Conservation (phyloP, 1,140 invertebrate genomes). For the Micrasema longulum region DNA sequence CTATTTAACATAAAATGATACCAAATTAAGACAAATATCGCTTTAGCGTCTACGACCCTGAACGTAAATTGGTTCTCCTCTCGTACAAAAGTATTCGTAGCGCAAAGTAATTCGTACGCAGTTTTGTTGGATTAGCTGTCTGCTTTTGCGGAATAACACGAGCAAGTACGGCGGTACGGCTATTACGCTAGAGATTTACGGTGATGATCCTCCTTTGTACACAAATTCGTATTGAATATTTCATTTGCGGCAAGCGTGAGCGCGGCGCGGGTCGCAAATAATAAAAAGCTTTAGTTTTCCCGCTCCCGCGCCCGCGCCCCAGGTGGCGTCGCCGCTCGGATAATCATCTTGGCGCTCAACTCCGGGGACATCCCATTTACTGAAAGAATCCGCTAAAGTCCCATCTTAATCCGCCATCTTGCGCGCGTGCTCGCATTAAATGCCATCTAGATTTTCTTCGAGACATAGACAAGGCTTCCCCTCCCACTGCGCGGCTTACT, state of each 20-base stretch:
- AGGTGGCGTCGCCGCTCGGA: slow-evolving; percentile 51
- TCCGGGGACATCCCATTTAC: slow-evolving; percentile 54
- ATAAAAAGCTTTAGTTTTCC: slow-evolving; percentile 45
- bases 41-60: too few relatives aligned
- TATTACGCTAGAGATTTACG: slow-evolving; percentile 38
- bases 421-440: slow-evolving; percentile 52
- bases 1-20: too few relatives aligned
- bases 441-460: slow-evolving; percentile 48
- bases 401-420: slow-evolving; percentile 54
- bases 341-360: slow-evolving; percentile 54
- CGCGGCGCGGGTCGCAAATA: slow-evolving; percentile 43
- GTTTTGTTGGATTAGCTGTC: slow-evolving; percentile 25
- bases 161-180: slow-evolving; percentile 8
- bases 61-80: too few relatives aligned
- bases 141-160: slow-evolving; percentile 14
- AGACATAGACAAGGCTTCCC: slow-evolving; percentile 48
- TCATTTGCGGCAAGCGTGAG: slow-evolving; percentile 26
- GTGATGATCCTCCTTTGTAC: slow-evolving; percentile 26
- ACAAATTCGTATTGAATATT: slow-evolving; percentile 40
- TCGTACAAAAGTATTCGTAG: too few relatives aligned
- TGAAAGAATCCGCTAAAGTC: slow-evolving; percentile 55
- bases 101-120: slow-evolving; percentile 10
- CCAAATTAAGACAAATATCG: too few relatives aligned
- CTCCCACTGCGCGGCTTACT: slow-evolving; percentile 36
- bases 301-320: slow-evolving; percentile 36